A percentile compares a stretch with the other conserved stretches of the same genome.
These are phyloP conservation scores for Formicarius rufipectus DNA, from an alignment of 2,113 vertebrate species.

Conservation along the genomic window DNA sequence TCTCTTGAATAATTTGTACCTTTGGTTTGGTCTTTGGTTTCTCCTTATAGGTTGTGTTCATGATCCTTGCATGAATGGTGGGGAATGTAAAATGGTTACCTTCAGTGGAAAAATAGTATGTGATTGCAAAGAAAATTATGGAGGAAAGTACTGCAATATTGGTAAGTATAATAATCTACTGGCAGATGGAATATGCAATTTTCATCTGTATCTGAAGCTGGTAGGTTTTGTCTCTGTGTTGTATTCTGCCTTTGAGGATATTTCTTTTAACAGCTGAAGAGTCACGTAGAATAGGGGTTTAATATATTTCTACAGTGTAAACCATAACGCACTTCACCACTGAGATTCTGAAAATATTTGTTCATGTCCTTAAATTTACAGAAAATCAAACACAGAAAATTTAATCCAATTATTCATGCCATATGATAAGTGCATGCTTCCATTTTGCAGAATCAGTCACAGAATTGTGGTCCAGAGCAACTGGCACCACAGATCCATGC, in stretches of 20 bases:
- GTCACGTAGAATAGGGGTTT: background rate
- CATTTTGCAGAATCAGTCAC: background rate
- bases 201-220: background rate
- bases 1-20: background rate
- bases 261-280: background rate
- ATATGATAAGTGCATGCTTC: background rate
- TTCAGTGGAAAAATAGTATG: slow-evolving; percentile 77
- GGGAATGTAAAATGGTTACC: slow-evolving; percentile 80
- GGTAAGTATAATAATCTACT: slow-evolving; percentile 74
- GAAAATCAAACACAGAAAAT: background rate
- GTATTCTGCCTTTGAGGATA: background rate
- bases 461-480: background rate
- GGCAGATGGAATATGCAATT: background rate
- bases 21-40: background rate
- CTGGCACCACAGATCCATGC: background rate
- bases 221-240: background rate
- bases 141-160: slow-evolving; percentile 82
- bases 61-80: slow-evolving; percentile 84
- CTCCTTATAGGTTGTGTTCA: slow-evolving; percentile 75
- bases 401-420: background rate
- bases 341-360: background rate
- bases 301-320: background rate
- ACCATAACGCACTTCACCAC: background rate
- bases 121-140: slow-evolving; percentile 74
- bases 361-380: background rate